These are phyloP conservation scores for Anastrepha obliqua DNA, from an alignment of 1,140 invertebrate genomes.

Conservation along the genomic window DNA sequence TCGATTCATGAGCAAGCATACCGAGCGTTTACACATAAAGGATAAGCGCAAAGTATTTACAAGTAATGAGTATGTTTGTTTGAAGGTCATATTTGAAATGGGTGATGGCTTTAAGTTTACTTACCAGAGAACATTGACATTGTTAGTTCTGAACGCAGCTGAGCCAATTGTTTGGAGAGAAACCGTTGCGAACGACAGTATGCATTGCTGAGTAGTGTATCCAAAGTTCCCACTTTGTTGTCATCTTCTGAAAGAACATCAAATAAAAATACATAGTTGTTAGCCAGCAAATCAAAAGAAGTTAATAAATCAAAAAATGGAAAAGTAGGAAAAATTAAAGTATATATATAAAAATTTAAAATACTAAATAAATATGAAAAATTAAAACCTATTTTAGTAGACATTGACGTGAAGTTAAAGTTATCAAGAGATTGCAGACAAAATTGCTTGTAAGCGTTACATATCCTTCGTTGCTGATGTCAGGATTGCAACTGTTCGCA, in stretches of 20 bases:
- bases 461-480: neutral
- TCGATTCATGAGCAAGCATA: neutral
- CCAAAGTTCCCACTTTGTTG: conserved; percentile 83
- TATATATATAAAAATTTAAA: neutral
- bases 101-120: neutral
- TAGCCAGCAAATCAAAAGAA: neutral
- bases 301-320: no score
- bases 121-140: conserved; percentile 99
- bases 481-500: neutral
- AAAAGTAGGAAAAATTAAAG: neutral
- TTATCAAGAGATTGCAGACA: neutral
- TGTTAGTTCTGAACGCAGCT: conserved; percentile 95
- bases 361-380: neutral
- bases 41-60: no score
- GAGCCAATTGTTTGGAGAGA: conserved; percentile 92
- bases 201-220: conserved; percentile 87
- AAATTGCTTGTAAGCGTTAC: neutral
- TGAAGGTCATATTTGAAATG: neutral
- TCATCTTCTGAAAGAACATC: conserved; percentile 77
- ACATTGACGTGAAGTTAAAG: neutral
- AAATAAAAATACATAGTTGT: neutral
- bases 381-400: neutral
- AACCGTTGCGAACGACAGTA: conserved; percentile 95
- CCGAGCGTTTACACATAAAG: no score
- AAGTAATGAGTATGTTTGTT: no score